A percentile compares a stretch with the other conserved stretches of the same genome.
These are phyloP conservation scores for Sinopyrophorus schimmeli DNA, from an alignment of 2,888 invertebrate species.

Conservation along the genomic window DNA sequence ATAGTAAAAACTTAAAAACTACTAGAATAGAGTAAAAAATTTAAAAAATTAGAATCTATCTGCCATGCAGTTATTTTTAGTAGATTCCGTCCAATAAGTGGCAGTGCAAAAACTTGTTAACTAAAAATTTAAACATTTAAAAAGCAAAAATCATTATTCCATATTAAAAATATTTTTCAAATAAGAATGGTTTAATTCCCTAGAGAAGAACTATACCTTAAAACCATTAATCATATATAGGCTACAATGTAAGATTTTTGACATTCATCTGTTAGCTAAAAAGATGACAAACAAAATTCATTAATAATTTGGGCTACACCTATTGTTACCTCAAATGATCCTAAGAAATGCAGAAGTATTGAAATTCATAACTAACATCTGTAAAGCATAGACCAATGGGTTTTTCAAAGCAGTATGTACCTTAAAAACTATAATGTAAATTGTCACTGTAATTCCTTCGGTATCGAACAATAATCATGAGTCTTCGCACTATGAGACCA, in stretches of 20 bases:
- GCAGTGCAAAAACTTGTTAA: slow-evolving; percentile 4
- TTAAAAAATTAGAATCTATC: slow-evolving; percentile 45
- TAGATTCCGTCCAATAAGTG: slow-evolving; percentile 46
- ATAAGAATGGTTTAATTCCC: slow-evolving; percentile 44
- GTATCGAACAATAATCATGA: slow-evolving; percentile 9
- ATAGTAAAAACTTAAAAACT: too few species aligned
- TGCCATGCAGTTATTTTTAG: slow-evolving; percentile 46
- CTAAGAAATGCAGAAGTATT: slow-evolving; percentile 28
- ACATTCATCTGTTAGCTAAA: slow-evolving; percentile 47
- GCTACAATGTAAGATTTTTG: slow-evolving; percentile 55
- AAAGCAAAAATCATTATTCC: slow-evolving; percentile 34
- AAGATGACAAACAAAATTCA: slow-evolving; percentile 55
- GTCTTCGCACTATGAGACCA: slow-evolving; percentile 22
- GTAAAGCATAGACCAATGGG: slow-evolving; percentile 7
- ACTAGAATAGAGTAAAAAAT: too few species aligned
- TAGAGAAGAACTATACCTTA: slow-evolving; percentile 42
- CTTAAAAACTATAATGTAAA: slow-evolving; percentile 27
- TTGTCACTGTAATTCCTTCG: slow-evolving; percentile 19
- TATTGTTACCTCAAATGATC: slow-evolving; percentile 45
- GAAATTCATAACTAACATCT: slow-evolving; percentile 25
- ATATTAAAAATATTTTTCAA: slow-evolving; percentile 28
- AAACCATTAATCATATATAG: slow-evolving; percentile 56
- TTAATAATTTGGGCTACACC: slow-evolving; percentile 60
- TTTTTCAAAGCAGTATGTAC: slow-evolving; percentile 15
- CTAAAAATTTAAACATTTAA: slow-evolving; percentile 13